These are phyloP conservation scores for Paramormyrops kingsleyae DNA, from an alignment of 2,113 vertebrate genomes.

Conservation along the genomic window DNA sequence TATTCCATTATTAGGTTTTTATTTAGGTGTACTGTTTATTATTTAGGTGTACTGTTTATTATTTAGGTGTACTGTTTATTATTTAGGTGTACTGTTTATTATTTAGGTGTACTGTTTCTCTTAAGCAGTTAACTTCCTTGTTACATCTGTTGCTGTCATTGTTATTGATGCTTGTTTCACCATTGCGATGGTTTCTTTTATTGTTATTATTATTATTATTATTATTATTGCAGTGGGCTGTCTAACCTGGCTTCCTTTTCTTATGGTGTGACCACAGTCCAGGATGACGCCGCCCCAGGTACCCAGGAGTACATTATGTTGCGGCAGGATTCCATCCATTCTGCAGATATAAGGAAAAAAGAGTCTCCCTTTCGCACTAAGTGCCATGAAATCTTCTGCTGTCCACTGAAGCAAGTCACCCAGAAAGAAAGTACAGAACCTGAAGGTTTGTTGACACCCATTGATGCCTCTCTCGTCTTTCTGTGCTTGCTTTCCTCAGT, in stretches of 20 bases:
- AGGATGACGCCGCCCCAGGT: slow-evolving; percentile 79
- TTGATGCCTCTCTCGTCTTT: slow-evolving; percentile 56
- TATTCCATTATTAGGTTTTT: neutral
- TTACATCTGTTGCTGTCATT: neutral
- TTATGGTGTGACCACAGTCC: slow-evolving; percentile 79
- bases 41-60: too few species aligned
- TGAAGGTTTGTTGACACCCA: slow-evolving; percentile 72
- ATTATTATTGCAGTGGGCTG: neutral
- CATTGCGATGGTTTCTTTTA: neutral
- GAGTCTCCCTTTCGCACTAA: slow-evolving; percentile 82
- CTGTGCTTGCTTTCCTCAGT: slow-evolving; percentile 30
- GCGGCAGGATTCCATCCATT: slow-evolving; percentile 80
- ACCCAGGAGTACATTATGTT: slow-evolving; percentile 88
- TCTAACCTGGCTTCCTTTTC: slow-evolving; percentile 81
- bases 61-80: too few species aligned
- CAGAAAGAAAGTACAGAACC: slow-evolving; percentile 78
- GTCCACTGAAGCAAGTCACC: slow-evolving; percentile 79
- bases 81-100: too few species aligned
- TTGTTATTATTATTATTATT: neutral
- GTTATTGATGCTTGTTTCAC: neutral
- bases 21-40: neutral
- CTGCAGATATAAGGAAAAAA: slow-evolving; percentile 81
- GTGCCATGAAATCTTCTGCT: slow-evolving; percentile 88
- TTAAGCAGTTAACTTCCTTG: neutral
- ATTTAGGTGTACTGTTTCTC: neutral